These are phyloP conservation scores for Drosophila lowei DNA, from an alignment of 1,140 invertebrate genomes.

Conservation along the genomic window DNA sequence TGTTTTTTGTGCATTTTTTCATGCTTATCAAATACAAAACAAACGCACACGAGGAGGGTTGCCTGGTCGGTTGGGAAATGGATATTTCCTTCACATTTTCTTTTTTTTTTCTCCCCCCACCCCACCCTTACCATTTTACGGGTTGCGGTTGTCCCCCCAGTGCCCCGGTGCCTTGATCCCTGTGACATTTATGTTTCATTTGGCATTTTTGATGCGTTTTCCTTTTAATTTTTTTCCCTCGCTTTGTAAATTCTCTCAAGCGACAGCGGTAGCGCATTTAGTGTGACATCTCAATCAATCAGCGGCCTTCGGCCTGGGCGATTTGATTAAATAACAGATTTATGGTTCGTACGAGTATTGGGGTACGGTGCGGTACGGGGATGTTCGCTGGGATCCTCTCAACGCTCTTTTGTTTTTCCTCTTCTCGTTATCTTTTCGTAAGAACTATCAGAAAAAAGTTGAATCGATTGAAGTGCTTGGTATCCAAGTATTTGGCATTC, in stretches of 20 bases:
- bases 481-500: too few relatives aligned
- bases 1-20: constrained; percentile 67
- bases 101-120: neutral
- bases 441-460: too few relatives aligned
- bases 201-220: constrained; percentile 77
- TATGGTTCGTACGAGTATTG: constrained; percentile 8
- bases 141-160: constrained; percentile 44
- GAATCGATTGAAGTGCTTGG: too few relatives aligned
- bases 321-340: constrained; percentile 50
- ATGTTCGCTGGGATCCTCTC: neutral
- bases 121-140: constrained; percentile 12
- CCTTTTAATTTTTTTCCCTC: constrained; percentile 44
- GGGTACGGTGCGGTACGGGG: neutral
- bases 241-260: constrained; percentile 34
- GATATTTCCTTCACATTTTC: constrained; percentile 16
- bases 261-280: constrained; percentile 54
- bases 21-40: constrained; percentile 80
- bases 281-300: constrained; percentile 82
- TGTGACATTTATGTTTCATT: constrained; percentile 78
- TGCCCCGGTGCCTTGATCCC: constrained; percentile 8
- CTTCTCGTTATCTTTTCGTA: too few relatives aligned
- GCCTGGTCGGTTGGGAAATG: neutral
- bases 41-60: constrained; percentile 64
- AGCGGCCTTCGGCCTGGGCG: constrained; percentile 33
- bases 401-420: too few relatives aligned